Percentiles rank a stretch among this genome's conserved stretches.
Evolutionary conservation across 2,888 invertebrate genomes (phyloP).

Genomic region (Synanthedon tipuliformis): DNA sequence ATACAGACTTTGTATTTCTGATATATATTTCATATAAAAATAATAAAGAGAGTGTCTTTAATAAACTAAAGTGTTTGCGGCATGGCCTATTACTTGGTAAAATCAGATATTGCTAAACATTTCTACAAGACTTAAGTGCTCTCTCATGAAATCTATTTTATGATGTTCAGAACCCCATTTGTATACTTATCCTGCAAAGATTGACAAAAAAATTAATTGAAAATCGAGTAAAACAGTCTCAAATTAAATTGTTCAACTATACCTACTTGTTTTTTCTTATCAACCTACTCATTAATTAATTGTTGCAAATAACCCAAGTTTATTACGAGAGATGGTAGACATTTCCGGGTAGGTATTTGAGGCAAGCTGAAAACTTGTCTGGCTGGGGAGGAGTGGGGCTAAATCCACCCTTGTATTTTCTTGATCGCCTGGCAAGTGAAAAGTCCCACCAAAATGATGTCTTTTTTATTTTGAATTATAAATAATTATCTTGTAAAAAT

Average conservation of each 20-base stretch:
- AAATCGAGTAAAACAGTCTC: slow-evolving; percentile 37
- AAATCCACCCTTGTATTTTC: too few relatives aligned
- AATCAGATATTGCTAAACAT: slow-evolving; percentile 1
- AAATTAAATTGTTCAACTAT: slow-evolving; percentile 59
- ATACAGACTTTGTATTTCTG: neutral
- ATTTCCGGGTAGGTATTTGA: too few relatives aligned
- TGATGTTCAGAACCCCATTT: slow-evolving; percentile 1
- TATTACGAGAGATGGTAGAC: too few relatives aligned
- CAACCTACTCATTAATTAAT: too few relatives aligned
- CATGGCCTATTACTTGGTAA: slow-evolving; percentile 2
- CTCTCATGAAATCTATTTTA: slow-evolving; percentile 1
- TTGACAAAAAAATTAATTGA: slow-evolving; percentile 1
- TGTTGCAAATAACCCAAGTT: too few relatives aligned
- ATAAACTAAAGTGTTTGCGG: slow-evolving; percentile 10
- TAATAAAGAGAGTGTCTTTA: slow-evolving; percentile 5
- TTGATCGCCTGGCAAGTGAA: too few relatives aligned
- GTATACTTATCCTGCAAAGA: neutral
- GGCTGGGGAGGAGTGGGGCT: too few relatives aligned
- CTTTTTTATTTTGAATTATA: too few relatives aligned
- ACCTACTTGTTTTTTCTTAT: slow-evolving; percentile 24
- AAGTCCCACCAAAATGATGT: too few relatives aligned
- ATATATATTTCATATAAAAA: slow-evolving; percentile 14
- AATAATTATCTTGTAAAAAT: too few relatives aligned
- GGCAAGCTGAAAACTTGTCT: too few relatives aligned
- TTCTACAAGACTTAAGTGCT: slow-evolving; percentile 13